phyloP scores from a whole-genome alignment of 1,140 invertebrate genomes.

The Magallana gigas region DNA sequence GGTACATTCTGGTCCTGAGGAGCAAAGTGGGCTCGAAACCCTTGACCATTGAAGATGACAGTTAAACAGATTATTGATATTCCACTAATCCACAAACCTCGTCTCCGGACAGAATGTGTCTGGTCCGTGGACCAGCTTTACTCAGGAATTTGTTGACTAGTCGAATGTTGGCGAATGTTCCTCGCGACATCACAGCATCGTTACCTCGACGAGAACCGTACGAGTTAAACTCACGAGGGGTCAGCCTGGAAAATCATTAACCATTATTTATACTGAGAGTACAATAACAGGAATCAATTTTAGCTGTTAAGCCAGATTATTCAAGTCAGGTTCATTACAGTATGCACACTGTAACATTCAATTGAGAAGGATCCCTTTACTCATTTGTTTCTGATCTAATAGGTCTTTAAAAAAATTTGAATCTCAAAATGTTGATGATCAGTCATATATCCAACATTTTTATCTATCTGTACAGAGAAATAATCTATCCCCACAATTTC shows the following conservation, averaged over 20 bases:
- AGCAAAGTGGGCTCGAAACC: background rate
- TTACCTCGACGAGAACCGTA: constrained; percentile 98
- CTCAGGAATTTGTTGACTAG: constrained; percentile 94
- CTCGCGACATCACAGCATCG: constrained; percentile 97
- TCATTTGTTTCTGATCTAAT: too few relatives aligned
- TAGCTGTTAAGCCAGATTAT: too few relatives aligned
- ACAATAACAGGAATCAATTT: too few relatives aligned
- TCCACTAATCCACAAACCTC: constrained; percentile 77
- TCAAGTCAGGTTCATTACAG: too few relatives aligned
- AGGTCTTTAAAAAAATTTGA: too few relatives aligned
- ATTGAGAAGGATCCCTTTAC: too few relatives aligned
- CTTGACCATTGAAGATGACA: background rate
- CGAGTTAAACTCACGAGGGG: constrained; percentile 97
- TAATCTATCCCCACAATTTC: too few relatives aligned
- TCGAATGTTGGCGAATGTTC: constrained; percentile 99
- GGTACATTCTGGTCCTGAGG: too few relatives aligned
- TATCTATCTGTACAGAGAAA: too few relatives aligned
- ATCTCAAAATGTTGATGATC: too few relatives aligned
- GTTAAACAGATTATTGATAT: background rate
- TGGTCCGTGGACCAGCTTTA: constrained; percentile 91
- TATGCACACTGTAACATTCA: too few relatives aligned
- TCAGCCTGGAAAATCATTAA: constrained; percentile 83
- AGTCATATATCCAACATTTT: too few relatives aligned
- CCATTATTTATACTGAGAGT: background rate
- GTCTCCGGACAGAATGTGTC: constrained; percentile 92